Evolutionary conservation across 1,140 invertebrate genomes (phyloP).

Genomic region (Cyrtorhinus lividipennis): DNA sequence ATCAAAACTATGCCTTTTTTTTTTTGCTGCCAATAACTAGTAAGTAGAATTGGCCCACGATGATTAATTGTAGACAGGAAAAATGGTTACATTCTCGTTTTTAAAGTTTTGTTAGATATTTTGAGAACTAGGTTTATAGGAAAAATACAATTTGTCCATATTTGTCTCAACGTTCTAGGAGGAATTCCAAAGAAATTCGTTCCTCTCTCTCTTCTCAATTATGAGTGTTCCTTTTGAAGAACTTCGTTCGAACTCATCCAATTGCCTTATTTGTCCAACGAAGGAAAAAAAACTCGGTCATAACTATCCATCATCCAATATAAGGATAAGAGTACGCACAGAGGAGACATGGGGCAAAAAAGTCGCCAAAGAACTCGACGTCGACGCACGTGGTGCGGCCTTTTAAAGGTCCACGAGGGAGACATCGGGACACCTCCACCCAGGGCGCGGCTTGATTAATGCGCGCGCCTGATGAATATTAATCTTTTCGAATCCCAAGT

Average conservation of each 20-base stretch:
- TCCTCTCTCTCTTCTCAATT: too few species aligned
- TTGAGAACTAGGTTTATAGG: not conserved
- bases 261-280: not conserved
- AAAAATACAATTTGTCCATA: not conserved
- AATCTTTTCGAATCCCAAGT: slow-evolving; percentile 1
- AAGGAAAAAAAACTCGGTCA: not conserved
- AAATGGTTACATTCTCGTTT: not conserved
- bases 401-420: not conserved
- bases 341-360: not conserved
- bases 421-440: not conserved
- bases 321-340: not conserved
- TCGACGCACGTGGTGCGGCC: not conserved
- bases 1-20: too few species aligned
- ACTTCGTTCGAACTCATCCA: not conserved
- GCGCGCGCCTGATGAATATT: not conserved
- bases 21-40: too few species aligned
- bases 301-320: not conserved
- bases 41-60: too few species aligned
- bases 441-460: slow-evolving; percentile 1
- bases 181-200: not conserved
- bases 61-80: too few species aligned
- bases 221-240: too few species aligned
- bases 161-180: not conserved
- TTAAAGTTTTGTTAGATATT: not conserved
- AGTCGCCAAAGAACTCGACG: not conserved